Base-by-base conservation (phyloP, 1,140 invertebrate species). In the Euura saliciscinereae region DNA sequence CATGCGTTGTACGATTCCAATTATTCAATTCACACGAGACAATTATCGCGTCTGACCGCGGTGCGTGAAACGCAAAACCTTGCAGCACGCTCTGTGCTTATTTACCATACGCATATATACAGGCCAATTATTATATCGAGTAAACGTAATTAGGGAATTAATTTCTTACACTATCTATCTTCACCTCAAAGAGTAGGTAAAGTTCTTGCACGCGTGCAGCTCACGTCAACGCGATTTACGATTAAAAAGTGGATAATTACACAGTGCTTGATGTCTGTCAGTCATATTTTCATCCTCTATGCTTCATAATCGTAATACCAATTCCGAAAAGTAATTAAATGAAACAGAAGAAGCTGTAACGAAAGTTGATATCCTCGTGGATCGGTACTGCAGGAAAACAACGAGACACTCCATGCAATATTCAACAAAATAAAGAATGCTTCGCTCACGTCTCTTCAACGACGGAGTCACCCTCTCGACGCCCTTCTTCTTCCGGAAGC, bases 381-480 rank as follows among this genome's bases (percentile, higher is more conserved):
- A 76, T 80, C 79, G 79, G 78, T 80, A 80, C 71, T 71, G 79
- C 28, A 72, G 79, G 75, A 80, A 76, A 78, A 78, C 76, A 78
- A 70, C 66, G 68, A 59, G 51, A 70, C 75, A 77, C 74, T 75
- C 78, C 78, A 80, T 80, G 79, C 76, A 80, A 79, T 80, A 80
- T 80, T 77, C 79, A 78, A 78, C 78, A 76, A 78, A 79, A 73
- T 73, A 72, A 75, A 28, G 28, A 28, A 28, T 28, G 28, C 28
- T 59, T 8, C 51, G 42, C 11, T 10, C 11, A 13, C 10, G 6
- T 11, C 43, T 68, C 69, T 73, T 11, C 70, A 44, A 10, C 8
- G 13, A 6, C 13, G 10, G 66, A 10, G 28, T 8, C 44, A 10
- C 44, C 66, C 42, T 72, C 43, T 68, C 45, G 11, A 64, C 45